Base-by-base conservation (phyloP, 2,888 invertebrate species). In the Scaptomyza flava region DNA sequence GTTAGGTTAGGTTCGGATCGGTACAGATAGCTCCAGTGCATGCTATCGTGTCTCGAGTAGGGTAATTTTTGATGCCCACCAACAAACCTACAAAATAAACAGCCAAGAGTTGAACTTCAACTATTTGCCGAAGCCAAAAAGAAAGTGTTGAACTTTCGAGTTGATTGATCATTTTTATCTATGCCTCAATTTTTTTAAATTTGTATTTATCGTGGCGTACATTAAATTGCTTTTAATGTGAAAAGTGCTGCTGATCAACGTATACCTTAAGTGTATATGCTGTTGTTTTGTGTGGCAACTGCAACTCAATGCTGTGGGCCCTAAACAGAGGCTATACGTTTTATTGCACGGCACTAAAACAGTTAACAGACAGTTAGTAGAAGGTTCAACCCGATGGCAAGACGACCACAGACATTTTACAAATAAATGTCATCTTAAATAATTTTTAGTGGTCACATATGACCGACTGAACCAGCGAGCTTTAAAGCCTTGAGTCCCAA, bases 211-310 rank as follows among this genome's bases (percentile, higher is more conserved):
- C 79, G 79, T 72, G 48, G 61, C 82, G 65, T 70, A 82, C 82
- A 80, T 81, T 79, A 61, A 80, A 80, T 80, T 61, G 86, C 77
- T 82, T 81, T 81, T 76, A 85, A 82, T 82, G 77, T 68, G 53
- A 79, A 79, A 77, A 77, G 59, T 70, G 64, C 34, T 57, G 56
- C 36, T 74, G 76, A 85, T 81, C 85, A 72, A 56, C 66, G 79
- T 66, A 81, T 75, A 84, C 45, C 14, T 14, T 46, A 36, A 23
- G 17, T 9, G 2, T 33, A 20, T 7, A 0, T 20, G 11, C n/a
- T 27, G 5, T 23, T 23, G 3, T 23, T 46, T n/a, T 11, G 11
- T 47, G 36, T 45, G 50, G 43, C 62, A 36, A 23, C 20, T 34
- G 60, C 23, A 14, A 12, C 47, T 42, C 27, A 50, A 66, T 38